Evolutionary conservation across 2,113 vertebrate genomes (phyloP).

Genomic region (Chaetodon trifascialis): DNA sequence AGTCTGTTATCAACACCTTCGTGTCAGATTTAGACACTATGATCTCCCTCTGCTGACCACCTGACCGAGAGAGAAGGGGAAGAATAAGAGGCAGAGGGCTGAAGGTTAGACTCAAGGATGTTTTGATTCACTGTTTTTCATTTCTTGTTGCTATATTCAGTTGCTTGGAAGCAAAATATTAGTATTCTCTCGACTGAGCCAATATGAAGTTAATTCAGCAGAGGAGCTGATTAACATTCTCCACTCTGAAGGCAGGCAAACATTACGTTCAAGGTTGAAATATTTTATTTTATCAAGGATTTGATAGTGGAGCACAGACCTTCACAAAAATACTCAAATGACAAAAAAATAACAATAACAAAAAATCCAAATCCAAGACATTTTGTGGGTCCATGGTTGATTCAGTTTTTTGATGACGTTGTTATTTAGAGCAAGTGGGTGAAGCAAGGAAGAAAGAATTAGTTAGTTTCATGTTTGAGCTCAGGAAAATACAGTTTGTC

Average conservation of each 20-base stretch:
- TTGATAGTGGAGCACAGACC: neutral
- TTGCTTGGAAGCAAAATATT: constrained; percentile 26
- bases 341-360: neutral
- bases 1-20: constrained; percentile 82
- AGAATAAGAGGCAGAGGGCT: constrained; percentile 8
- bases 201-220: neutral
- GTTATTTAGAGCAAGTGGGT: neutral
- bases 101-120: constrained; percentile 44
- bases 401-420: neutral
- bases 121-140: constrained; percentile 23
- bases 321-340: neutral
- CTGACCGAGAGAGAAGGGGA: constrained; percentile 54
- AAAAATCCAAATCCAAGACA: neutral
- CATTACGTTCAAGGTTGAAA: constrained; percentile 43
- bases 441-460: neutral
- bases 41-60: constrained; percentile 80
- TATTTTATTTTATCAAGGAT: neutral
- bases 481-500: neutral
- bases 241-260: constrained; percentile 18
- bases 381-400: neutral
- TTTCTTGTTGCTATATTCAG: constrained; percentile 16
- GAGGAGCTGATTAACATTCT: constrained; percentile 32
- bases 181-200: neutral
- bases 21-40: constrained; percentile 79
- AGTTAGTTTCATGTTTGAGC: neutral